These are phyloP conservation scores for Aleiodes testaceus DNA, from an alignment of 2,888 invertebrate species.

Conservation along the genomic window DNA sequence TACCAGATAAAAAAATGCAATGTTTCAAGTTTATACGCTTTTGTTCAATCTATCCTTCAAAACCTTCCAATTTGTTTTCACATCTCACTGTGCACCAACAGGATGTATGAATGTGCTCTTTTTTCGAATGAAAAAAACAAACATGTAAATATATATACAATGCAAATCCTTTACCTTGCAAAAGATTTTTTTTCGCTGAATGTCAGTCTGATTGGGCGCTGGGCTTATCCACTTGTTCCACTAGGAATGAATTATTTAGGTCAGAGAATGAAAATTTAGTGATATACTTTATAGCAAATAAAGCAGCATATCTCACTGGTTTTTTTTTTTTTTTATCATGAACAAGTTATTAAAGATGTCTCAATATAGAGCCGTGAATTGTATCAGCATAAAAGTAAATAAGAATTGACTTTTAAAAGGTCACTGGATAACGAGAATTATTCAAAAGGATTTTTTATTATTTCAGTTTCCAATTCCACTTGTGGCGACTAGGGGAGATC, in stretches of 20 bases:
- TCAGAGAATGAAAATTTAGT: too few species aligned
- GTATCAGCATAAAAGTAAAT: too few species aligned
- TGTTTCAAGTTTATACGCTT: conserved; percentile 18
- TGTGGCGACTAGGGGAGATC: conserved; percentile 3
- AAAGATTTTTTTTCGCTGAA: conserved; percentile 3
- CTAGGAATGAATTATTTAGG: too few species aligned
- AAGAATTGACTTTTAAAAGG: too few species aligned
- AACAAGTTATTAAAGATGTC: too few species aligned
- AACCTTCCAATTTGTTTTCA: conserved; percentile 19
- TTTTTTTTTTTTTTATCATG: too few species aligned
- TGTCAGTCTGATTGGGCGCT: conserved; percentile 21
- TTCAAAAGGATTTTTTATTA: too few species aligned
- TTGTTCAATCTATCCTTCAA: conserved; percentile 24
- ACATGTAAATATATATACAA: not conserved
- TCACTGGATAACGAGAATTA: too few species aligned
- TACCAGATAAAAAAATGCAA: not conserved
- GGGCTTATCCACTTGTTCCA: conserved; percentile 13
- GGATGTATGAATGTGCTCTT: conserved; percentile 2
- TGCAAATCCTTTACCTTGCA: conserved; percentile 19
- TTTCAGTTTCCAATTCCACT: not conserved
- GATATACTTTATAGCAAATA: too few species aligned
- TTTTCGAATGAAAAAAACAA: conserved; percentile 6
- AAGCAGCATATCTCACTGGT: too few species aligned
- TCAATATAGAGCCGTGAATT: too few species aligned
- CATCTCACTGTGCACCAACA: conserved; percentile 21